These are phyloP conservation scores for Microcebus griseorufus DNA, from an alignment of 2,113 vertebrate species.

Conservation along the genomic window DNA sequence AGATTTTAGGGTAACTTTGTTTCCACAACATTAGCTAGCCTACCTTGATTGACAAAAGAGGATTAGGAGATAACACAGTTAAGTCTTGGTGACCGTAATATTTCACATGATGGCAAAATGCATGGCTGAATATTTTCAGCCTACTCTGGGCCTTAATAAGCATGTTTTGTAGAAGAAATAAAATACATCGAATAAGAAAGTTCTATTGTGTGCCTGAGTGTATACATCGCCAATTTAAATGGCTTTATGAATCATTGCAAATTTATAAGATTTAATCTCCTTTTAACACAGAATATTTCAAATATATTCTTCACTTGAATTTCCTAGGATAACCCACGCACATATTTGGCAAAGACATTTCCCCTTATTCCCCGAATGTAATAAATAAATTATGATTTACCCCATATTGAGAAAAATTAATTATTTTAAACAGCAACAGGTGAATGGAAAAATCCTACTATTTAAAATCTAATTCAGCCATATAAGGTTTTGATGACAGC, in stretches of 20 bases:
- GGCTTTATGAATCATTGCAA: background rate
- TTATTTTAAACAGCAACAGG: slow-evolving; percentile 48
- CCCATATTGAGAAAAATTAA: slow-evolving; percentile 6
- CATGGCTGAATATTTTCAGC: background rate
- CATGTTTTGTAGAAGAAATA: background rate
- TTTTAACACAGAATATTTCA: slow-evolving; percentile 27
- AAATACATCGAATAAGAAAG: background rate
- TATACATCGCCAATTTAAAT: background rate
- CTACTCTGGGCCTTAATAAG: background rate
- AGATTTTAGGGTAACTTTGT: background rate
- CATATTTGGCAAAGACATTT: background rate
- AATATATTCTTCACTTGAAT: background rate
- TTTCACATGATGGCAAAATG: background rate
- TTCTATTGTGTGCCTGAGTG: background rate
- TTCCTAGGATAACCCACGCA: background rate
- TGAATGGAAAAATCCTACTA: background rate
- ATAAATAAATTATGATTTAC: slow-evolving; percentile 26
- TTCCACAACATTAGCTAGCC: background rate
- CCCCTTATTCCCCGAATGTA: background rate
- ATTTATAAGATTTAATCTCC: background rate
- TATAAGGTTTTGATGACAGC: background rate
- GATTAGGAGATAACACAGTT: background rate
- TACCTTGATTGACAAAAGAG: background rate
- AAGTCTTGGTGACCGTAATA: background rate
- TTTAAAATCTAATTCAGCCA: slow-evolving; percentile 34